These are phyloP conservation scores for Clytia hemisphaerica DNA, from an alignment of 30 jellyfish, hydroid and myxozoan genomes.

Conservation along the genomic window DNA sequence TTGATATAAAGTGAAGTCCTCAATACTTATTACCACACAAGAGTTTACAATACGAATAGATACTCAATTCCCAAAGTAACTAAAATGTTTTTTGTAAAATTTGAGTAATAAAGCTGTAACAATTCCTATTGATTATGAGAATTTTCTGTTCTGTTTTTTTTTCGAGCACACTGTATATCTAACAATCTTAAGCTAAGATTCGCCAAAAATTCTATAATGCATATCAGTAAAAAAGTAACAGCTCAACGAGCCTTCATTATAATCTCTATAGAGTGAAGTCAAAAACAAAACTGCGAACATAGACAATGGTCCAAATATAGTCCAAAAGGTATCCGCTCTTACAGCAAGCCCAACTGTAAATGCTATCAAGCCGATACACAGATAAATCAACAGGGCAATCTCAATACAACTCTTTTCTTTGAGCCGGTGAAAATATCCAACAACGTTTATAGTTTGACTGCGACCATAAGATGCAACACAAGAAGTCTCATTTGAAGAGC, in stretches of 20 bases:
- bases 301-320: constrained; percentile 12
- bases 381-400: background rate
- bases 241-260: constrained; percentile 11
- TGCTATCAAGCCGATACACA: background rate
- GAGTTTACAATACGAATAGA: too few relatives aligned
- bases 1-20: too few relatives aligned
- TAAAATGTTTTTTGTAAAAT: too few relatives aligned
- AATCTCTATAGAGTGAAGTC: constrained; percentile 14
- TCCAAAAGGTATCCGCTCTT: background rate
- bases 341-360: constrained; percentile 11
- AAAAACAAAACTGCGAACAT: constrained; percentile 16
- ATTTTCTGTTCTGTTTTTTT: too few relatives aligned
- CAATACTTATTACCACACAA: too few relatives aligned
- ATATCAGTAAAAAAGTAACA: constrained; percentile 1
- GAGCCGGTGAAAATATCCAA: background rate
- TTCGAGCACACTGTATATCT: too few relatives aligned
- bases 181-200: too few relatives aligned
- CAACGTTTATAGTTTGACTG: constrained; percentile 17
- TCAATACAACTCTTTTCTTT: constrained; percentile 12
- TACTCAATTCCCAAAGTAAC: too few relatives aligned
- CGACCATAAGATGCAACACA: constrained; percentile 6
- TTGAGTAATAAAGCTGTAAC: too few relatives aligned
- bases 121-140: too few relatives aligned
- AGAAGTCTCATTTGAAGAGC: background rate
- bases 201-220: constrained; percentile 7